These are phyloP conservation scores for Drosophila mettleri DNA, from an alignment of 2,888 invertebrate genomes.

Conservation along the genomic window DNA sequence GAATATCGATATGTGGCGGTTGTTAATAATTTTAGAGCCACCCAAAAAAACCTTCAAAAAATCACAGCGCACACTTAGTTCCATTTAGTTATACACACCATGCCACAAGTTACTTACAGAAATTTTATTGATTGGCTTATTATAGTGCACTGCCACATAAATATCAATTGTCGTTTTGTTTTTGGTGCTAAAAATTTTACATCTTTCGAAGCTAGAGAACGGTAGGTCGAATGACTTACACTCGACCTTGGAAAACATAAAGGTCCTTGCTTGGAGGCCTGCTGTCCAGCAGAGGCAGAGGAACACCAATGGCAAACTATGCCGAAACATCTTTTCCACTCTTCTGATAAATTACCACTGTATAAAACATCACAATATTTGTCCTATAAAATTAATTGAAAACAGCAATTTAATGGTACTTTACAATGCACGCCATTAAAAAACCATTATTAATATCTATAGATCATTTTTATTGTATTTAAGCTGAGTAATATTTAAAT, in stretches of 20 bases:
- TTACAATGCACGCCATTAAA: too few species aligned
- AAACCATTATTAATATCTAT: too few species aligned
- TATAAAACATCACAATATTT: not conserved
- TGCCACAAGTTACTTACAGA: constrained; percentile 33
- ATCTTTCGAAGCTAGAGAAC: constrained; percentile 31
- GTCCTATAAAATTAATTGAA: not conserved
- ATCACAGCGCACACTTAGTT: too few species aligned
- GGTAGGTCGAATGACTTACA: constrained; percentile 35
- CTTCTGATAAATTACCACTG: not conserved
- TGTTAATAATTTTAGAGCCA: constrained; percentile 11
- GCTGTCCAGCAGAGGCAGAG: not conserved
- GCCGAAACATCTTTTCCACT: constrained; percentile 1
- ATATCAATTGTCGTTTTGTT: constrained; percentile 29
- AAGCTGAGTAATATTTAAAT: too few species aligned
- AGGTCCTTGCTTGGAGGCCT: not conserved
- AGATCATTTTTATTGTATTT: too few species aligned
- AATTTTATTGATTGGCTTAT: constrained; percentile 44
- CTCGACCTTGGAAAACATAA: constrained; percentile 14
- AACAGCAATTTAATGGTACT: not conserved
- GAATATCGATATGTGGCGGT: constrained; percentile 13
- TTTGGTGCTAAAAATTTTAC: constrained; percentile 30
- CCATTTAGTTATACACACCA: not conserved
- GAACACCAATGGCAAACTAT: not conserved
- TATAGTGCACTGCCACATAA: constrained; percentile 15
- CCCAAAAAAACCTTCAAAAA: not conserved